Base-by-base conservation (phyloP, 2,888 invertebrate species). In the Sphaerophoria rueppellii region DNA sequence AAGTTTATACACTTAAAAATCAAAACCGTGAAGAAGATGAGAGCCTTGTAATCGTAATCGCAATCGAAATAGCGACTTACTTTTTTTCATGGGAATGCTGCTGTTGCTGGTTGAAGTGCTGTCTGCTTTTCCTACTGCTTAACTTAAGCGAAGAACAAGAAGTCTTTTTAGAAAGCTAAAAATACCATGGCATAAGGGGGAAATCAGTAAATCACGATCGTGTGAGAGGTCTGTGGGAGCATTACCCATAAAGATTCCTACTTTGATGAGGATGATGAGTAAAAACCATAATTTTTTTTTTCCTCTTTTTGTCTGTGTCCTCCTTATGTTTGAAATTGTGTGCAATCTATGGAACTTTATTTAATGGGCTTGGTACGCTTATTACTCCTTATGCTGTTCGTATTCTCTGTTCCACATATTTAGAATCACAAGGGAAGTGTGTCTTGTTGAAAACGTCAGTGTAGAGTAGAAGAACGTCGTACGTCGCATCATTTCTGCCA, bases 21-120 rank as follows among this genome's bases (percentile, higher is more conserved):
- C 72, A 77, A 57, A 40, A 72, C 77, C 81, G 77, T 82, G 77
- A 77, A 82, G 77, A 77, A 77, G 81, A 82, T 77, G 77, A 72
- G 61, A 72, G 61, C 48, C 76, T 70, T 76, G 35, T 24, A 67
- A 67, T 24, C 9, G 54, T 40, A 60, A 24, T 24, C 24, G 24
- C 16, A 40, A 16, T 24, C 6, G 12, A 40, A 7, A 40, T 40
- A 4, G 43, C 43, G 24, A 24, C 24, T 24, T 43, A 9, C 43
- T 6, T 46, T 40, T 14, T 40, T 76, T 37, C 50, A 48, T 75
- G 80, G 80, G 80, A 80, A 80, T 57, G 32, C 57, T 57, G 32
- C 57, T 37, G 46, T 24, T 16, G 16, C 50, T 46, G 11, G 46
- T n/a, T 24, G 24, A 24, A 24, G 24, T 12, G 37, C 37, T 35